Evolutionary conservation across 2,797 vertebrate species (phyloP), one percentile per base, ranked within the genome.

Genomic region (Rhinoraja longicauda): DNA sequence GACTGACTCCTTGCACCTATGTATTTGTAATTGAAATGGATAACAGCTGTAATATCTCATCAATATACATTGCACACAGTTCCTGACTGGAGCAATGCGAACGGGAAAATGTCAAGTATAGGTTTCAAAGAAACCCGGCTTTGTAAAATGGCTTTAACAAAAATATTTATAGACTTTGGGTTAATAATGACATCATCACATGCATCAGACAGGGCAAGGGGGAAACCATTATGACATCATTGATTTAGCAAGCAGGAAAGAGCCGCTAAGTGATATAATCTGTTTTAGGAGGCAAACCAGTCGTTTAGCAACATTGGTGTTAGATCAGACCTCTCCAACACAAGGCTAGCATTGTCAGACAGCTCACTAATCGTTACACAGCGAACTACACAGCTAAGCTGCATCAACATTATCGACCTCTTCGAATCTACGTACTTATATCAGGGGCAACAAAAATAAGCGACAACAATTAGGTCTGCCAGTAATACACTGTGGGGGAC

Each of bases 1-100:
- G 67, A 53, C 45, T 75, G 90, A 73, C 90, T 91, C 90, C 32
- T 26, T 75, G 90, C 45, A 73, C 92, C 90, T 92, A 26, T 53
- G 90, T 92, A 92, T 92, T 92, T 92, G 90, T 92, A 75, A 29
- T 73, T 92, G 70, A 75, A 92, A 92, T 92, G 64, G 90, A 92
- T 92, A 92, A 75, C 90, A 92, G 90, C 90, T 92, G 90, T 92
- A 92, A 92, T 57, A 92, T 75, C 90, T 73, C 67, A 53, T 29
- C 70, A 26, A 57, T 75, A n/a, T 24, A 72, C 67, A 72, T 45
- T 90, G 90, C 90, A 75, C n/a, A 57, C 53, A 39, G 88, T 73
- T 24, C 39, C 67, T 75, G 73, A 70, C 72, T 72, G 72, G 39
- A 92, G 90, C 36, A 92, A 91, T 67, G 39, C 90, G 26, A 29